phyloP scores from a whole-genome alignment of 2,888 invertebrate species.

The Drosophila eohydei region DNA sequence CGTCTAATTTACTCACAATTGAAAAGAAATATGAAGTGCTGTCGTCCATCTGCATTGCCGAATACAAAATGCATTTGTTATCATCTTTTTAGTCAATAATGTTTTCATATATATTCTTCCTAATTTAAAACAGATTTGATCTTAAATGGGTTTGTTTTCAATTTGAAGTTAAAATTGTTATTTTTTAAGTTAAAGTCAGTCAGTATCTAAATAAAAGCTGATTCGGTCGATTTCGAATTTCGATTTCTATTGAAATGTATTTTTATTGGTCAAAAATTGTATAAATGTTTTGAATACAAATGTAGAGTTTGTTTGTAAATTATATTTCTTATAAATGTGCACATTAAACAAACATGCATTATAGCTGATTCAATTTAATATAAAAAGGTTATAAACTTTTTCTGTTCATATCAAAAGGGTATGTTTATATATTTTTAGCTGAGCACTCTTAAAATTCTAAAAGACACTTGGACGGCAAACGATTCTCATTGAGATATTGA shows the following conservation, averaged over 20 bases:
- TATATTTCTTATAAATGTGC: constrained; percentile 15
- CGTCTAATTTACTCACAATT: constrained; percentile 34
- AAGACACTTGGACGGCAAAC: constrained; percentile 68
- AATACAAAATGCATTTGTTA: constrained; percentile 27
- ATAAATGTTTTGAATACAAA: constrained; percentile 51
- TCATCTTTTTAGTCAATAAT: background rate
- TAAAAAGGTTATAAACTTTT: constrained; percentile 1
- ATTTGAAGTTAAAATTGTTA: background rate
- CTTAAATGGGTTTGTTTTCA: background rate
- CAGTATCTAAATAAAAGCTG: too few relatives aligned
- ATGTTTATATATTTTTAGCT: constrained; percentile 16
- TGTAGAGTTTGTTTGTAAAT: constrained; percentile 51
- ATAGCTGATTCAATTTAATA: constrained; percentile 3
- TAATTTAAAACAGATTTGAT: background rate
- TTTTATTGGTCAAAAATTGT: constrained; percentile 42
- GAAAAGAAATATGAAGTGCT: constrained; percentile 44
- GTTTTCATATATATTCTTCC: background rate
- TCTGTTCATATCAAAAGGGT: constrained; percentile 47
- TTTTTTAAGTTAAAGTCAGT: background rate
- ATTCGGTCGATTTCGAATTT: background rate
- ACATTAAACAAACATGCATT: constrained; percentile 7
- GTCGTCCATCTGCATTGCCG: constrained; percentile 45
- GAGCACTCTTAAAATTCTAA: constrained; percentile 55
- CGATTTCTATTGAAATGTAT: constrained; percentile 23
- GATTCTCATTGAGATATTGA: constrained; percentile 44